phyloP scores from a whole-genome alignment of 2,113 vertebrate species.

The Ellobius talpinus region DNA sequence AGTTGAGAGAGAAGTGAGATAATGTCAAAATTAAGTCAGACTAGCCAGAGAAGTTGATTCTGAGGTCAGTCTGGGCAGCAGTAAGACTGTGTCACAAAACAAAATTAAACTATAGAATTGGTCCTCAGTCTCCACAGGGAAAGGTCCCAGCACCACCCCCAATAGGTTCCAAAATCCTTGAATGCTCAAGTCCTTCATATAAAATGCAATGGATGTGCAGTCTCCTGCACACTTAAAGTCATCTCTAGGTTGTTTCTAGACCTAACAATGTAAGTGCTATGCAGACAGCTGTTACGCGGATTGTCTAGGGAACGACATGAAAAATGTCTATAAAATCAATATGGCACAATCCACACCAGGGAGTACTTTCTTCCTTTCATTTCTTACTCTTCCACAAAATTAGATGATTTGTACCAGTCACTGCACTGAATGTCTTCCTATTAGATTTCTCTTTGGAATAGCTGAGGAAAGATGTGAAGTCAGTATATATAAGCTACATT shows the following conservation, averaged over 20 bases:
- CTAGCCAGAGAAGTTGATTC: not conserved
- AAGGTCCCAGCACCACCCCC: not conserved
- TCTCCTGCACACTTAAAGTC: not conserved
- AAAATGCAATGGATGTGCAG: not conserved
- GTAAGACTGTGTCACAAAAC: not conserved
- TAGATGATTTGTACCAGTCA: no score
- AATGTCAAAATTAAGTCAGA: slow-evolving; percentile 32
- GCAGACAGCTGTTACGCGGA: not conserved
- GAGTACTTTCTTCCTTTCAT: not conserved
- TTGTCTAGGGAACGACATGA: not conserved
- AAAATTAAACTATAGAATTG: not conserved
- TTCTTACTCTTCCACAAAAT: no score
- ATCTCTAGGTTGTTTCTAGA: not conserved
- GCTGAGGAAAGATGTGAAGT: not conserved
- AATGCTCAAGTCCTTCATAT: not conserved
- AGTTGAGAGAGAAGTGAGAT: not conserved
- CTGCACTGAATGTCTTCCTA: not conserved
- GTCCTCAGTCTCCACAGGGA: not conserved
- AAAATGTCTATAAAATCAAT: not conserved
- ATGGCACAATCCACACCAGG: not conserved
- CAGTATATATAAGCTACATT: not conserved
- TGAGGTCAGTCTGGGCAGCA: not conserved
- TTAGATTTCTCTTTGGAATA: not conserved
- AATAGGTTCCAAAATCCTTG: not conserved
- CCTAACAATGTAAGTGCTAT: not conserved